Evolutionary conservation across 2,113 vertebrate species (phyloP).

Genomic region (Xyliphius kryptos): DNA sequence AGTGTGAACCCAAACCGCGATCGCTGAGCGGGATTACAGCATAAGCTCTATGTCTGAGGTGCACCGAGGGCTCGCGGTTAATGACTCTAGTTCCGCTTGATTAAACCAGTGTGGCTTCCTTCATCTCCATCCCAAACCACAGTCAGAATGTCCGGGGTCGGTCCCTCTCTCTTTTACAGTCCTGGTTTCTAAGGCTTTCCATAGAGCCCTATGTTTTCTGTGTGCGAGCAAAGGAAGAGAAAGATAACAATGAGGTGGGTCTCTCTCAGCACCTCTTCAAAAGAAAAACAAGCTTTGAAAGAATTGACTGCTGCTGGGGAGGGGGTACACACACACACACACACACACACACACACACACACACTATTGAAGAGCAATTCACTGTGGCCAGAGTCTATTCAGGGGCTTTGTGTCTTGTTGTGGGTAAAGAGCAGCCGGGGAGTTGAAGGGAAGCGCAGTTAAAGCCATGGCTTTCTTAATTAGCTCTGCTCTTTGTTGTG

Average conservation of each 20-base stretch:
- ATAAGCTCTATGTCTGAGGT: no score
- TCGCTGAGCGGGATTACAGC: no score
- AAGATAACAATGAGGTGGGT: slow-evolving; percentile 37
- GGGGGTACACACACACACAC: slow-evolving; percentile 24
- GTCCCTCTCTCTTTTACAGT: slow-evolving; percentile 25
- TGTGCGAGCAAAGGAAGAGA: slow-evolving; percentile 37
- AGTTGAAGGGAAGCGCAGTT: slow-evolving; percentile 62
- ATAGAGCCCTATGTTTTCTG: slow-evolving; percentile 30
- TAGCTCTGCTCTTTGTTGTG: slow-evolving; percentile 56
- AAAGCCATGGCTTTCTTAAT: slow-evolving; percentile 57
- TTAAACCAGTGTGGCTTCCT: slow-evolving; percentile 15
- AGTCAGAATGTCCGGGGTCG: slow-evolving; percentile 20
- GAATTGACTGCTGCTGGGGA: slow-evolving; percentile 36
- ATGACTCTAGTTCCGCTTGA: slow-evolving; percentile 6
- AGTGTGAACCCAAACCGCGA: no score
- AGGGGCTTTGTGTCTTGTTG: slow-evolving; percentile 64
- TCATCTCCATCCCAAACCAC: slow-evolving; percentile 24
- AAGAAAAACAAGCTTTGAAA: slow-evolving; percentile 48
- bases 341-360: slow-evolving; percentile 34
- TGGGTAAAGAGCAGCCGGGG: slow-evolving; percentile 61
- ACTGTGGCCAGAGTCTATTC: slow-evolving; percentile 55
- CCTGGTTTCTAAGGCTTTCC: slow-evolving; percentile 12
- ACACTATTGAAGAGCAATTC: slow-evolving; percentile 50
- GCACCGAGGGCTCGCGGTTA: slow-evolving; percentile 5
- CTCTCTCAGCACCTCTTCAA: slow-evolving; percentile 38